Conservation (phyloP, 1,140 invertebrate genomes). For the Samia ricini region DNA sequence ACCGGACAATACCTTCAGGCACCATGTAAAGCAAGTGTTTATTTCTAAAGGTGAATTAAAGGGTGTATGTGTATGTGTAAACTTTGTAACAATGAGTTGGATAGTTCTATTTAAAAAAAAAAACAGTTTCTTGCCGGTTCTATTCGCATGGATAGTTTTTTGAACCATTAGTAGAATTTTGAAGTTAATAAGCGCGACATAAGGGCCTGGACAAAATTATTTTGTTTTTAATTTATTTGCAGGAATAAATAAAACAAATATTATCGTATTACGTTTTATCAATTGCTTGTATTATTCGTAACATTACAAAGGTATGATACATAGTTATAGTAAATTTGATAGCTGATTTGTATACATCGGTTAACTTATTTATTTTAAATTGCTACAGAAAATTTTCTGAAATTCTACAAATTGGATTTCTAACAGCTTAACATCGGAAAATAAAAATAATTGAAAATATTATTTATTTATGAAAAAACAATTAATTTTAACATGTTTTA, state of each 20-base stretch:
- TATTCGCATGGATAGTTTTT: too few relatives aligned
- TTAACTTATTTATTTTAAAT: neutral
- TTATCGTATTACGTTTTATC: conserved; percentile 61
- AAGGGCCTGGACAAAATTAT: too few relatives aligned
- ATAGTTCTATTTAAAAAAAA: too few relatives aligned
- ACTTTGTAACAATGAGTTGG: too few relatives aligned
- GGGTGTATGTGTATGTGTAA: too few relatives aligned
- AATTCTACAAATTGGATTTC: neutral
- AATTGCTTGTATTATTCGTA: conserved; percentile 68
- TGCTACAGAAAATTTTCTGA: neutral
- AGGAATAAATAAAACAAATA: conserved; percentile 44
- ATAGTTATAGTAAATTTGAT: conserved; percentile 22
- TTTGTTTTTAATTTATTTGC: neutral
- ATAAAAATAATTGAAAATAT: neutral
- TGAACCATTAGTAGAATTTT: too few relatives aligned
- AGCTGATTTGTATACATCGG: neutral
- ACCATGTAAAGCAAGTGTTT: too few relatives aligned
- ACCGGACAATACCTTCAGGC: too few relatives aligned
- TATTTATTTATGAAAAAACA: neutral
- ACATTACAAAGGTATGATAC: conserved; percentile 61
- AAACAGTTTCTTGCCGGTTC: too few relatives aligned
- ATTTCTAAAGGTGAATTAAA: too few relatives aligned
- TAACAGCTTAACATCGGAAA: neutral
- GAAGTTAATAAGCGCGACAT: too few relatives aligned
- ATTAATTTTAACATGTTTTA: neutral